Percentiles rank a stretch among this genome's conserved stretches.
Evolutionary conservation across 2,113 vertebrate species (phyloP).

Genomic region (Peromyscus leucopus): DNA sequence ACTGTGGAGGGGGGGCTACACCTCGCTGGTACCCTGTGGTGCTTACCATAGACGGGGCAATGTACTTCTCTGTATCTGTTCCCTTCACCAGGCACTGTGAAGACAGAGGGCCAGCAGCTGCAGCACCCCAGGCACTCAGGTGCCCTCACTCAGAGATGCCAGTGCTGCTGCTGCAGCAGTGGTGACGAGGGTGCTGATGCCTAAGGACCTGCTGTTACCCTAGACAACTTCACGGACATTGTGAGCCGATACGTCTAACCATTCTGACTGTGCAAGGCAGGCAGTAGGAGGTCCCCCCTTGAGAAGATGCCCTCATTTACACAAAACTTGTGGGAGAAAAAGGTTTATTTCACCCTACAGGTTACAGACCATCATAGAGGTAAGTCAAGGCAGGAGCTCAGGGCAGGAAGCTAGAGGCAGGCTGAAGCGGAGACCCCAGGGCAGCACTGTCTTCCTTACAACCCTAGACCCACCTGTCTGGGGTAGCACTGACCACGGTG

Average conservation of each 20-base stretch:
- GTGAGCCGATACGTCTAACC: background rate
- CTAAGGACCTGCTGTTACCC: background rate
- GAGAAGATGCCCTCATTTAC: background rate
- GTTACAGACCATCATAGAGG: background rate
- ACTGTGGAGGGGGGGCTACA: too few species aligned
- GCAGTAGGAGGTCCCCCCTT: too few species aligned
- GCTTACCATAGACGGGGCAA: background rate
- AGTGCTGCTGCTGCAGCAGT: fast-evolving
- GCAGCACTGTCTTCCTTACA: background rate
- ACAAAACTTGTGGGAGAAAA: background rate
- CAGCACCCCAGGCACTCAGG: fast-evolving
- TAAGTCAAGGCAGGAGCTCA: background rate
- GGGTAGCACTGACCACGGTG: background rate
- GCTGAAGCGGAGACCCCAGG: background rate
- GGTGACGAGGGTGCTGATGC: background rate
- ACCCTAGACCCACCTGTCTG: background rate
- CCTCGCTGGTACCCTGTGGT: background rate
- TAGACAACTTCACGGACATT: fast-evolving
- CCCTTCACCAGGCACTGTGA: fast-evolving
- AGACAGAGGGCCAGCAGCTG: background rate
- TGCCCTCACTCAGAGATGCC: background rate
- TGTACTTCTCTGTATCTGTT: fast-evolving
- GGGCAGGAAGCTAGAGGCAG: background rate
- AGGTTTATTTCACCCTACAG: background rate
- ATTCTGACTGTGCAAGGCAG: background rate